Conservation (phyloP, 2,888 invertebrate genomes). For the Erebia aethiops region DNA sequence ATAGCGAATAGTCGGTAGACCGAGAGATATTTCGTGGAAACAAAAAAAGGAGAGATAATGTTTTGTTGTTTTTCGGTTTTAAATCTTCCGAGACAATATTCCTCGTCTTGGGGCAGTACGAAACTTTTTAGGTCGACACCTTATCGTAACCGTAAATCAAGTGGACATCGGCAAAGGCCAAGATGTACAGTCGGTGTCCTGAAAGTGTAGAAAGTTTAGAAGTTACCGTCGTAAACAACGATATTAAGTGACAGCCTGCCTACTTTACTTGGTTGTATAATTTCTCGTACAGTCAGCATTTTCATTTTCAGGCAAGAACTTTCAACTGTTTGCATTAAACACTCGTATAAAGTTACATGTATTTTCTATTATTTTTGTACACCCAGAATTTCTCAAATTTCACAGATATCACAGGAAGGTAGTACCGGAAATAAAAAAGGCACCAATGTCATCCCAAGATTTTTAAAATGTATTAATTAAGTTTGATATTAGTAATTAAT, state of each 20-base stretch:
- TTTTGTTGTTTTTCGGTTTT: slow-evolving; percentile 61
- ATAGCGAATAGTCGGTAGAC: slow-evolving; percentile 39
- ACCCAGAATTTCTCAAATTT: background rate
- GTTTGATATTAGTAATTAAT: background rate
- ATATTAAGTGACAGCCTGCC: slow-evolving; percentile 51
- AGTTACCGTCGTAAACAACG: slow-evolving; percentile 65
- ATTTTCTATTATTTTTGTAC: background rate
- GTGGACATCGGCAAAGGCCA: slow-evolving; percentile 67
- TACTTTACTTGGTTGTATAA: slow-evolving; percentile 34
- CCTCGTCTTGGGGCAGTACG: slow-evolving; percentile 54
- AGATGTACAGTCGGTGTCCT: slow-evolving; percentile 64
- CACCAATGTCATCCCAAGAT: background rate
- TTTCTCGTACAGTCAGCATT: slow-evolving; percentile 16
- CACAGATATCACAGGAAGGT: background rate
- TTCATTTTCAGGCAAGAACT: background rate
- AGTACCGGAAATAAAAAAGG: background rate
- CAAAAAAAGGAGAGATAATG: slow-evolving; percentile 44
- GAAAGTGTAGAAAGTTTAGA: slow-evolving; percentile 70
- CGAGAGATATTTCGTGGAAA: slow-evolving; percentile 42
- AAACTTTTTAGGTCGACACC: slow-evolving; percentile 74
- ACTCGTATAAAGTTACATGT: background rate
- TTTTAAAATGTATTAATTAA: background rate
- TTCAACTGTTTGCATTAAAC: background rate
- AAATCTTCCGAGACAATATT: slow-evolving; percentile 68
- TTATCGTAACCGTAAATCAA: slow-evolving; percentile 76